A percentile compares a stretch with the other conserved stretches of the same genome.
phyloP scores from a whole-genome alignment of 2,113 vertebrate species.

The Plecotus auritus region DNA sequence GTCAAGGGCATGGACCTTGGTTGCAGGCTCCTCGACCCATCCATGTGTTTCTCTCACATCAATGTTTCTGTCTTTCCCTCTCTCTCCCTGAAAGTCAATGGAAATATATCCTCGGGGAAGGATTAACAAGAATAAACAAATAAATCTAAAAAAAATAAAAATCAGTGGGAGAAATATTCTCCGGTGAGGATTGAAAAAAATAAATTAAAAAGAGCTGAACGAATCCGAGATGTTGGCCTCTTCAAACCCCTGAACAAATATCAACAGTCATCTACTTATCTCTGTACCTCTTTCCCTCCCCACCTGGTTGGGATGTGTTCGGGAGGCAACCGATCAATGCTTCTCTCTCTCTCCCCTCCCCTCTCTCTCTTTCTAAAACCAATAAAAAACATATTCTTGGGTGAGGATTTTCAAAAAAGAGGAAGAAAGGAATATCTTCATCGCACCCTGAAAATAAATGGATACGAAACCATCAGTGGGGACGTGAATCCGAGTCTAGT shows the following conservation, averaged over 20 bases:
- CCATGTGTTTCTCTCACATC: no score
- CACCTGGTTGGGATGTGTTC: not conserved
- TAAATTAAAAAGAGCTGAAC: not conserved
- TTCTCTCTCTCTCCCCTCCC: not conserved
- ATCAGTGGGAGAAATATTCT: no score
- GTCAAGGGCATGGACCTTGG: no score
- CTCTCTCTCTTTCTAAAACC: not conserved
- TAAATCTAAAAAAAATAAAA: no score
- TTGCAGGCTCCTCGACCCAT: no score
- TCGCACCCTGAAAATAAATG: not conserved
- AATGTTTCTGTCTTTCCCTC: no score
- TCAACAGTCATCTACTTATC: not conserved
- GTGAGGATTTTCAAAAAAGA: not conserved
- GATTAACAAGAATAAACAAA: no score
- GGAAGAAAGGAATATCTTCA: not conserved
- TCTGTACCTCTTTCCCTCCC: not conserved
- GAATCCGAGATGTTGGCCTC: not conserved
- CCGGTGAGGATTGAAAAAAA: no score
- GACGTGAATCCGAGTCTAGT: not conserved
- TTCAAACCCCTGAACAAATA: not conserved
- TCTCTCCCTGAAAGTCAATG: no score
- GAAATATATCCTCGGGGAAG: no score
- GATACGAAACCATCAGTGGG: not conserved
- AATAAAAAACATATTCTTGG: not conserved
- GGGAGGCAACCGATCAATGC: not conserved